A percentile compares a stretch with the other conserved stretches of the same genome.
Conservation (phyloP, 2,888 invertebrate genomes). For the Lasioglossum marginatum region DNA sequence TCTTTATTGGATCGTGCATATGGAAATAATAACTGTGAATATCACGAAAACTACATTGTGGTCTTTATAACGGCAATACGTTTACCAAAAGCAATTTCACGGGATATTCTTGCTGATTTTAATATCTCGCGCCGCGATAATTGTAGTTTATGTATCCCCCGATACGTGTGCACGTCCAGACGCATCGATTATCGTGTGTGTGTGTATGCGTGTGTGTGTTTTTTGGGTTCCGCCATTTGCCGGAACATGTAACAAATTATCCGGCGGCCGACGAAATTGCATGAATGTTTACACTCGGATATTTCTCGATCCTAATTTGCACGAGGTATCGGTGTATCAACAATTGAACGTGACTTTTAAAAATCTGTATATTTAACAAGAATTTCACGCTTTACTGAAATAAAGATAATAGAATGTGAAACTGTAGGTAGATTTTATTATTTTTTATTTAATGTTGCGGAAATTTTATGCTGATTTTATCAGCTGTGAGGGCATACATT, state of each 20-base stretch:
- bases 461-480: neutral
- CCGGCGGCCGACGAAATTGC: neutral
- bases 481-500: neutral
- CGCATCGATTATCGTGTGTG: neutral
- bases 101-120: slow-evolving; percentile 17
- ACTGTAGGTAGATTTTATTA: no score
- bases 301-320: neutral
- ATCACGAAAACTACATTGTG: neutral
- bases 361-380: neutral
- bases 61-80: slow-evolving; percentile 18
- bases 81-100: slow-evolving; percentile 40
- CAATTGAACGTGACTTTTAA: neutral
- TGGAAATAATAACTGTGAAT: slow-evolving; percentile 22
- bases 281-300: neutral
- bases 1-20: neutral
- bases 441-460: neutral
- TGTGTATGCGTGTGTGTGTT: neutral
- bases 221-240: neutral
- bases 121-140: slow-evolving; percentile 29
- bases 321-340: neutral
- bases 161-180: slow-evolving; percentile 22
- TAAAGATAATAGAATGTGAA: no score
- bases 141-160: slow-evolving; percentile 40
- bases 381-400: no score
- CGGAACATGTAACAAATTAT: neutral